phyloP scores from a whole-genome alignment of 1,140 invertebrate genomes.

The Paracyclopina nana region DNA sequence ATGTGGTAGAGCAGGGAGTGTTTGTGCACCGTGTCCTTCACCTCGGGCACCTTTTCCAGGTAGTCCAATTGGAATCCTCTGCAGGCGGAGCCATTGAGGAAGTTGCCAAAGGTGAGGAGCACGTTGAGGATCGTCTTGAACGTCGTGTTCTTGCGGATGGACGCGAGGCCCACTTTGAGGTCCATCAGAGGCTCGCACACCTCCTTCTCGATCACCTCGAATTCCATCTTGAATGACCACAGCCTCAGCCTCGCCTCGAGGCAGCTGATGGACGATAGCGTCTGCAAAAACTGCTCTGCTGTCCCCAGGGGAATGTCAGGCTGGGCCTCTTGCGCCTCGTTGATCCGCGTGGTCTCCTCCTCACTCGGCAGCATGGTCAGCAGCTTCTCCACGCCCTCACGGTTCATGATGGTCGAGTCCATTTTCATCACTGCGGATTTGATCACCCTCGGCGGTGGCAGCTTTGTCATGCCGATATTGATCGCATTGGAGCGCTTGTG shows the following conservation, averaged over 20 bases:
- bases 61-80: conserved; percentile 98
- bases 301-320: conserved; percentile 87
- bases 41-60: conserved; percentile 90
- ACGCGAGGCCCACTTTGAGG: conserved; percentile 83
- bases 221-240: conserved; percentile 97
- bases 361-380: conserved; percentile 91
- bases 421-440: conserved; percentile 97
- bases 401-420: conserved; percentile 93
- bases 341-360: conserved; percentile 86
- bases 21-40: conserved; percentile 97
- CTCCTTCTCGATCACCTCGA: conserved; percentile 89
- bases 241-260: conserved; percentile 79
- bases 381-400: conserved; percentile 96
- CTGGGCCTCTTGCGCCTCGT: conserved; percentile 78
- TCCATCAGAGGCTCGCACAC: conserved; percentile 96
- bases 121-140: conserved; percentile 85
- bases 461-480: conserved; percentile 98
- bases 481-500: conserved; percentile 96
- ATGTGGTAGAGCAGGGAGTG: conserved; percentile 91
- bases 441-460: conserved; percentile 88
- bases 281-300: conserved; percentile 93
- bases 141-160: conserved; percentile 70
- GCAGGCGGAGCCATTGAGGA: conserved; percentile 81
- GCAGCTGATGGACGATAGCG: conserved; percentile 84
- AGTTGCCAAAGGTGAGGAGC: conserved; percentile 83